Evolutionary conservation across 2,888 invertebrate genomes (phyloP).

Genomic region (Pinctada fucata): DNA sequence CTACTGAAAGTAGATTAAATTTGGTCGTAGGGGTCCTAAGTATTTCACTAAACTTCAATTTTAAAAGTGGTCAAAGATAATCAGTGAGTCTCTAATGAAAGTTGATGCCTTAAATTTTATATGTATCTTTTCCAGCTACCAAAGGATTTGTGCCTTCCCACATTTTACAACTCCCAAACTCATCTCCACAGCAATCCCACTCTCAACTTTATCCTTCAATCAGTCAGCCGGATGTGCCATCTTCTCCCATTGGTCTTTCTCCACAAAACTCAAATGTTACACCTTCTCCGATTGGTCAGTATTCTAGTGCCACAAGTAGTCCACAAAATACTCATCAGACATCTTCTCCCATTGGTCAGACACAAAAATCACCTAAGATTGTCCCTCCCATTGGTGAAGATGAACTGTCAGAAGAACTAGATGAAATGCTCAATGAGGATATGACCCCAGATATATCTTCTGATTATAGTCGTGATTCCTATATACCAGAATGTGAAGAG

Average conservation of each 20-base stretch:
- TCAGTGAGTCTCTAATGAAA: too few species aligned
- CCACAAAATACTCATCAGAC: background rate
- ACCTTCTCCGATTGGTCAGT: background rate
- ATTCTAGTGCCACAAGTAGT: background rate
- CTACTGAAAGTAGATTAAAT: too few species aligned
- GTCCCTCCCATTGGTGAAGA: constrained; percentile 22
- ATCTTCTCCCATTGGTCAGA: constrained; percentile 22
- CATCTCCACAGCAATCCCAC: constrained; percentile 2
- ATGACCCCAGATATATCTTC: constrained; percentile 51
- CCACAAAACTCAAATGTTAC: background rate
- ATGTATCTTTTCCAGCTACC: constrained; percentile 56
- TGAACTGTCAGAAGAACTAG: constrained; percentile 25
- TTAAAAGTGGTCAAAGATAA: too few species aligned
- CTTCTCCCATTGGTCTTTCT: background rate
- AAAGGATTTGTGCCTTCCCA: constrained; percentile 74
- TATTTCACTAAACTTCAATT: too few species aligned
- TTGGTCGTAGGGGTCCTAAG: too few species aligned
- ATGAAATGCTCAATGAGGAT: constrained; percentile 57
- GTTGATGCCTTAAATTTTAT: background rate
- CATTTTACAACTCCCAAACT: constrained; percentile 47
- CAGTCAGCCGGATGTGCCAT: background rate
- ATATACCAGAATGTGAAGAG: constrained; percentile 28
- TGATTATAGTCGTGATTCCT: background rate
- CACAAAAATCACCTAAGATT: background rate
- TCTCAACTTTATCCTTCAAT: constrained; percentile 16